Evolutionary conservation across 2,113 vertebrate species (phyloP).

Genomic region (Diadophis punctatus): DNA sequence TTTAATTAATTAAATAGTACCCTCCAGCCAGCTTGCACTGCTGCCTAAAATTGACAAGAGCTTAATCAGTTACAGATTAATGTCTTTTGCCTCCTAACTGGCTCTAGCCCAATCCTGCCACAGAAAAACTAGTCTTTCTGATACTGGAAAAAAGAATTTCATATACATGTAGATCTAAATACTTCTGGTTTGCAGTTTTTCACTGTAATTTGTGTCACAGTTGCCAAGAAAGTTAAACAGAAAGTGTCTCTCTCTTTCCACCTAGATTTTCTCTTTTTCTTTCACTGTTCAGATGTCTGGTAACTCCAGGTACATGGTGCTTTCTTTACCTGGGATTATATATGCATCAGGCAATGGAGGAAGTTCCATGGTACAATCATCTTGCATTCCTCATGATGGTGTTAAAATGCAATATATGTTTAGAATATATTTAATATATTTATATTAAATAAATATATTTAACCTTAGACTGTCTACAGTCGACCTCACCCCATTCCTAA

Average conservation of each 20-base stretch:
- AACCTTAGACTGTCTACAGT: too few relatives aligned
- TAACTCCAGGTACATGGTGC: neutral
- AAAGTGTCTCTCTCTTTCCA: too few relatives aligned
- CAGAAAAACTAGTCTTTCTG: neutral
- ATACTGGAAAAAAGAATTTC: neutral
- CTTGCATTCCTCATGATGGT: neutral
- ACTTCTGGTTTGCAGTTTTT: neutral
- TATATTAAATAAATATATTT: too few relatives aligned
- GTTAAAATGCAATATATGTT: neutral
- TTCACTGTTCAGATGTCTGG: neutral
- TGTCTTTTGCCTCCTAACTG: neutral
- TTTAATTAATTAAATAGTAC: neutral
- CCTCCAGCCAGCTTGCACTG: neutral
- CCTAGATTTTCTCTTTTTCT: neutral
- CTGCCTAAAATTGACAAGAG: neutral
- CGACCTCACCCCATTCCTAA: too few relatives aligned
- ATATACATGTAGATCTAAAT: neutral
- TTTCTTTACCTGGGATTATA: neutral
- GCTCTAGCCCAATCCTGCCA: neutral
- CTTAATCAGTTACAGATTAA: neutral
- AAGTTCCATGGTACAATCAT: neutral
- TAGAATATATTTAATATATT: too few relatives aligned
- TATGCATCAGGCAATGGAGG: neutral
- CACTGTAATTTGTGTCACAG: neutral
- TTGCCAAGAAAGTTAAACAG: neutral